Conservation (phyloP, 2,113 vertebrate genomes). For the Rhipidura dahli region DNA sequence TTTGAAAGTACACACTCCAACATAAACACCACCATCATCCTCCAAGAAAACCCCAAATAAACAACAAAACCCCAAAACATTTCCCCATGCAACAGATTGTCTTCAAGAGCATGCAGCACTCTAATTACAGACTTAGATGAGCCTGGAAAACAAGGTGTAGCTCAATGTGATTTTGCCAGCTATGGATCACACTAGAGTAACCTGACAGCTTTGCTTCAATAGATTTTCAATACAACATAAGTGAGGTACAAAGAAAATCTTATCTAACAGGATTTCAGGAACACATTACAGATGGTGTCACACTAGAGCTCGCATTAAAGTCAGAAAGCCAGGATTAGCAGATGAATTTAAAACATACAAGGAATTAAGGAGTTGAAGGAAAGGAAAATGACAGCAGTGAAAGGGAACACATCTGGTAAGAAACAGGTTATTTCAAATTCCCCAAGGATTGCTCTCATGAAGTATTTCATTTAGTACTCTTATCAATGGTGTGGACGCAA, state of each 20-base stretch:
- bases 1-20: background rate
- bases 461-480: background rate
- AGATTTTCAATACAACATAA: slow-evolving; percentile 29
- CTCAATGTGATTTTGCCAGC: background rate
- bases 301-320: background rate
- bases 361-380: background rate
- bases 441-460: background rate
- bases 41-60: background rate
- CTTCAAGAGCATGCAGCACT: background rate
- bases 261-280: slow-evolving; percentile 2
- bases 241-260: background rate
- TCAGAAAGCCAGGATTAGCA: background rate
- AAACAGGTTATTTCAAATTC: background rate
- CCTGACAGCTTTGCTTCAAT: background rate
- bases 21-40: background rate
- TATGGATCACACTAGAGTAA: background rate
- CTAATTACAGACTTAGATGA: background rate
- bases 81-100: background rate
- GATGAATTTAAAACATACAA: background rate
- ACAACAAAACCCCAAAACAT: background rate
- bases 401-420: background rate
- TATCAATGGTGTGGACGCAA: background rate
- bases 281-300: background rate
- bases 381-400: background rate
- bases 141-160: background rate